These are phyloP conservation scores for Chaetogeoica ovagalla DNA, from an alignment of 2,888 invertebrate species.

Conservation along the genomic window DNA sequence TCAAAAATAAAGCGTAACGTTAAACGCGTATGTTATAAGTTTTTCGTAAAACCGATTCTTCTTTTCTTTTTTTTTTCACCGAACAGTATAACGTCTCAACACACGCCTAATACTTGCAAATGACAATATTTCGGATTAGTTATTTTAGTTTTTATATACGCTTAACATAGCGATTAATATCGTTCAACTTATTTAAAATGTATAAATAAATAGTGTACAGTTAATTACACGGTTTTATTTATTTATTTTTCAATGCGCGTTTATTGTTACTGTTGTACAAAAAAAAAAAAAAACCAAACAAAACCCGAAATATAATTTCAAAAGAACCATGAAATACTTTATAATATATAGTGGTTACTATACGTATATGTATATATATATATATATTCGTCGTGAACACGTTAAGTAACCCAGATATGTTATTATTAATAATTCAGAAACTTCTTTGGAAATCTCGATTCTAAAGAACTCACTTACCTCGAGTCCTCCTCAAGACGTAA, in stretches of 20 bases:
- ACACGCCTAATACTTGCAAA: too few species aligned
- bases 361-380: too few species aligned
- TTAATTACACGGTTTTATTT: not conserved
- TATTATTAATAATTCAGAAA: conserved; percentile 39
- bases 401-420: conserved; percentile 14
- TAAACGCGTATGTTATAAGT: too few species aligned
- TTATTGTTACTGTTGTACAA: not conserved
- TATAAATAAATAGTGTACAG: too few species aligned
- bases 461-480: conserved; percentile 27
- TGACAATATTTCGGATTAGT: too few species aligned
- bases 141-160: too few species aligned
- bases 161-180: too few species aligned
- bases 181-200: too few species aligned
- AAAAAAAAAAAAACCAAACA: not conserved
- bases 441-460: conserved; percentile 24
- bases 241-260: not conserved
- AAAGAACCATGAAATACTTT: not conserved
- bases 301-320: not conserved
- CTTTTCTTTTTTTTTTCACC: too few species aligned
- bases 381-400: not conserved
- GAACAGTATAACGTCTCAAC: too few species aligned
- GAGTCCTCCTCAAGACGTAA: conserved; percentile 20
- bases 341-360: not conserved
- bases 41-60: too few species aligned
- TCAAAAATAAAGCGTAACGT: too few species aligned